These are phyloP conservation scores for Pempheris klunzingeri DNA, from an alignment of 2,797 vertebrate genomes.

Conservation along the genomic window DNA sequence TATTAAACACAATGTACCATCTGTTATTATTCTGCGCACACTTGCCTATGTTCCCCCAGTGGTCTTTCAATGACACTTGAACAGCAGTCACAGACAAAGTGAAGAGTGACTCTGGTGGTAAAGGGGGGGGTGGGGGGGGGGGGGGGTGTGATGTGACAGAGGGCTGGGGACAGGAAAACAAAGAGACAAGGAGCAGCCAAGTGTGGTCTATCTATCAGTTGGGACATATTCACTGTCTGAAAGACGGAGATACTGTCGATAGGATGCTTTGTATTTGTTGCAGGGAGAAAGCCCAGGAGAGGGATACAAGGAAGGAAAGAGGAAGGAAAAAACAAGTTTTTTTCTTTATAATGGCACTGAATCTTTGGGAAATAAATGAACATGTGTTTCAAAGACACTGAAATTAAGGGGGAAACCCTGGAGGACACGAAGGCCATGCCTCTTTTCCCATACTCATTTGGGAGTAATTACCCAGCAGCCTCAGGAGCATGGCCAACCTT, in stretches of 20 bases:
- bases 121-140: background rate
- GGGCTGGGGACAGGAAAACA: constrained; percentile 15
- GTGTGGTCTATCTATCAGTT: constrained; percentile 47
- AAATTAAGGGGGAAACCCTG: constrained; percentile 56
- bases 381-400: constrained; percentile 69
- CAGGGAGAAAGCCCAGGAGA: constrained; percentile 25
- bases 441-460: constrained; percentile 71
- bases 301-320: background rate
- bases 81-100: constrained; percentile 22
- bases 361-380: constrained; percentile 39
- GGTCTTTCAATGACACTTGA: constrained; percentile 31
- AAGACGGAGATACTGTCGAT: constrained; percentile 24
- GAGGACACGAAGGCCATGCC: constrained; percentile 41
- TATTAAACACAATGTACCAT: constrained; percentile 10
- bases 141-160: constrained; percentile 7
- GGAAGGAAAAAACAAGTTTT: too few species aligned
- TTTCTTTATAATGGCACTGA: constrained; percentile 29
- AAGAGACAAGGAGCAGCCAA: constrained; percentile 26
- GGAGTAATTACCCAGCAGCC: constrained; percentile 71
- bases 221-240: constrained; percentile 22
- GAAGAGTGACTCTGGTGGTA: constrained; percentile 32
- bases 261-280: constrained; percentile 9
- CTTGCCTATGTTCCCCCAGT: background rate
- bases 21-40: constrained; percentile 40
- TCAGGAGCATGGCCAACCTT: constrained; percentile 37